Evolutionary conservation across 2,113 vertebrate genomes (phyloP), one percentile per base, ranked within the genome.

Genomic region (Malaclemys terrapin): DNA sequence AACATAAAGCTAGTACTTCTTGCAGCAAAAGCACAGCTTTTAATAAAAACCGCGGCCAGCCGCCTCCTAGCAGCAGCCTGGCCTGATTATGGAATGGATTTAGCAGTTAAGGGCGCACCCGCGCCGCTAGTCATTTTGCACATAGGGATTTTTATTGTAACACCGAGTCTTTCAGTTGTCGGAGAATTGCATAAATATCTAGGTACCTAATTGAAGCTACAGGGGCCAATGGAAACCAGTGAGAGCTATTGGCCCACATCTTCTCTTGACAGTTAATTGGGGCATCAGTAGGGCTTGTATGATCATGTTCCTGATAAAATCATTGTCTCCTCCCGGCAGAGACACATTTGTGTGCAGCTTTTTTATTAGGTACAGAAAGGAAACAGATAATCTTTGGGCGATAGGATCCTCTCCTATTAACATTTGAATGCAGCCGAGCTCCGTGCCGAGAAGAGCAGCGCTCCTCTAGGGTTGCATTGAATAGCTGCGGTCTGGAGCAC

Each of bases 1-100:
- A 87, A 57, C 92, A 91, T 96, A 95, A 97, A 97, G 80, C 93
- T 52, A 24, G 84, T 89, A 35, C 93, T 82, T 95, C n/a, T 76
- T 65, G 62, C 1, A 91, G 96, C 87, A 94, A 94, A 96, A 93
- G 2, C 78, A 59, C 52, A 3, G 86, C 93, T 95, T 95, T 92
- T 92, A 93, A 72, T 85, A 84, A 92, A 94, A 89, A 35, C 49
- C 8, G 8, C 95, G 81, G 85, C 89, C 95, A 81, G 50, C 75
- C 29, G 93, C 57, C 88, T 75, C 94, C 76, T 1, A 35, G 85
- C 24, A 75, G 75, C 91, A 42, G 91, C 85, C 80, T 80, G n/a
- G 65, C 79, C 80, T 65, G 38, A 52, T 69, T 27, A 50, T 65
- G 50, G 8, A 0, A 16, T 13, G 89, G 89, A 50, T 86, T 42